These are phyloP conservation scores for Anthonomus grandis DNA, from an alignment of 1,140 invertebrate genomes.

Conservation along the genomic window DNA sequence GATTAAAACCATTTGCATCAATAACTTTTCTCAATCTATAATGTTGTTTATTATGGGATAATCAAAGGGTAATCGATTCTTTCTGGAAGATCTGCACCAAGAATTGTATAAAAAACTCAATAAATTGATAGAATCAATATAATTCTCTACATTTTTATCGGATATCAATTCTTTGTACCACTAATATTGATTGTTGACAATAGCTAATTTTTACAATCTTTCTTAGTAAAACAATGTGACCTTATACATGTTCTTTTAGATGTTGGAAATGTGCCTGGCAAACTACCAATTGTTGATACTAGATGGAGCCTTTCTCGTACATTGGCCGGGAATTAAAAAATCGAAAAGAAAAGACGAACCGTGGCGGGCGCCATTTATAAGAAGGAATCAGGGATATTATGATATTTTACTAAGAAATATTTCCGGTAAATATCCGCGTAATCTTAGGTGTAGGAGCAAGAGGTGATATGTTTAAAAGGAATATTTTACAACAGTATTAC, in stretches of 20 bases:
- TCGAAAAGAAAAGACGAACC: constrained; percentile 45
- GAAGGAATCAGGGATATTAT: constrained; percentile 62
- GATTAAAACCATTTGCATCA: no score
- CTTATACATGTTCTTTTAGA: constrained; percentile 50
- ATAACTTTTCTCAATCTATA: no score
- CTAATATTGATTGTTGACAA: no score
- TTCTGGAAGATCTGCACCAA: no score
- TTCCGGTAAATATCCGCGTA: constrained; percentile 57
- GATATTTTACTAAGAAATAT: constrained; percentile 57
- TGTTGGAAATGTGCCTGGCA: constrained; percentile 76
- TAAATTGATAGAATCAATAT: no score
- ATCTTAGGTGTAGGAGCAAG: constrained; percentile 56
- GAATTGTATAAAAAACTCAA: no score
- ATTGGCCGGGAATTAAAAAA: constrained; percentile 68
- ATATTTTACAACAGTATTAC: no score
- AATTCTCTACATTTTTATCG: no score
- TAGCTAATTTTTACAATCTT: neutral
- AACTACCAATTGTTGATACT: constrained; percentile 72
- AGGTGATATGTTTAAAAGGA: no score
- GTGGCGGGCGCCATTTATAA: constrained; percentile 54
- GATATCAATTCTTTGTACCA: no score
- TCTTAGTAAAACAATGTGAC: neutral
- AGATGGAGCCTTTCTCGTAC: constrained; percentile 75
- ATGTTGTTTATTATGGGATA: no score
- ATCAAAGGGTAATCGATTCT: no score